Evolutionary conservation across 2,888 invertebrate genomes (phyloP), one percentile per base, ranked within the genome.

Genomic region (Aromia moschata): DNA sequence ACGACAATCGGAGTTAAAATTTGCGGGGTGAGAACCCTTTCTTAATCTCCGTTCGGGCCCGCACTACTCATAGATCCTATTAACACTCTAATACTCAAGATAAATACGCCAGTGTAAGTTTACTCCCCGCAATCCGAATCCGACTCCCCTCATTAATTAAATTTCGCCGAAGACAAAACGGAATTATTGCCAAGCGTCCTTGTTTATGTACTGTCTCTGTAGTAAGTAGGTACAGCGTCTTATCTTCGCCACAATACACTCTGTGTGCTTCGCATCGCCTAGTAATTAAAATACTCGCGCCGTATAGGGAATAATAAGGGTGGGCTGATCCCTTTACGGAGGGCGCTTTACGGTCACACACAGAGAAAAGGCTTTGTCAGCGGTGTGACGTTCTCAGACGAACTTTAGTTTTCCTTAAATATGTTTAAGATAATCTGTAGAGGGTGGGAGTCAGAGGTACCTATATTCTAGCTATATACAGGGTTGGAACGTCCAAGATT

Each of bases 51-150:
- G 53, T 44, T 58, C 52, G 58, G 62, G 64, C 55, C 62, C 51
- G n/a, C n/a, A n/a, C 41, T 37, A 56, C 56, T 46, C 65, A 62
- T 62, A 65, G 65, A 69, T 67, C 67, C 69, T 68, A 69, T 70
- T 70, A 70, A 68, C 70, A 70, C 70, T 70, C 62, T 69, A 69
- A 68, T 69, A 68, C 69, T 64, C 64, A 67, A 70, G 70, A 70
- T 69, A 70, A 70, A 70, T 68, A 69, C 65, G 62, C 62, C 64
- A 64, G 69, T 69, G 65, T 55, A 67, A 68, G 67, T 69, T 70
- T 58, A 65, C 65, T 64, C 63, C 60, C 64, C 69, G 54, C 66
- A 69, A 70, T 70, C 60, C 67, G 30, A 62, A 64, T 67, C 62
- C 55, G 57, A 56, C 61, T 64, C 67, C 67, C 51, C 67, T 64